A percentile compares a stretch with the other conserved stretches of the same genome.
Evolutionary conservation across 2,797 vertebrate genomes (phyloP).

Genomic region (Ptychobarbus kaznakovi): DNA sequence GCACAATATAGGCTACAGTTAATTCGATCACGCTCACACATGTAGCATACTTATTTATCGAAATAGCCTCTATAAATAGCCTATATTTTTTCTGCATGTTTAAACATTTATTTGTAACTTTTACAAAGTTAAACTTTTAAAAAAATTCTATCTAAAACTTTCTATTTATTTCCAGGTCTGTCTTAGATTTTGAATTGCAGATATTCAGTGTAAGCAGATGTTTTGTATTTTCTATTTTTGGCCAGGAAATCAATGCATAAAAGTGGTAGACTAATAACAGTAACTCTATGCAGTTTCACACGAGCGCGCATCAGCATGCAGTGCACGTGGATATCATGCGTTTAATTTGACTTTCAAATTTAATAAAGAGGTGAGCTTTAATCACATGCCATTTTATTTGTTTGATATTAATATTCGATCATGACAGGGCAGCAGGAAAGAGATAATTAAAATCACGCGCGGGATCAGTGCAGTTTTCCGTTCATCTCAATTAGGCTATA

Average conservation of each 20-base stretch:
- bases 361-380: slow-evolving; percentile 94
- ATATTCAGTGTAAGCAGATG: background rate
- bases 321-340: slow-evolving; percentile 83
- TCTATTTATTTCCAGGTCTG: background rate
- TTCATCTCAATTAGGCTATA: slow-evolving; percentile 69
- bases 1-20: background rate
- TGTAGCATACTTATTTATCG: background rate
- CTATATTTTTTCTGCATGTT: background rate
- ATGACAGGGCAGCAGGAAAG: slow-evolving; percentile 86
- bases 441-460: slow-evolving; percentile 90
- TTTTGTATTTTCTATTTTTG: background rate
- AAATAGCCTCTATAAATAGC: too few relatives aligned
- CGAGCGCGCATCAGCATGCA: slow-evolving; percentile 80
- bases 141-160: too few relatives aligned
- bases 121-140: too few relatives aligned
- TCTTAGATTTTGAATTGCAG: background rate
- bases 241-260: background rate
- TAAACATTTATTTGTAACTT: background rate
- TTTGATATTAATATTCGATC: slow-evolving; percentile 91
- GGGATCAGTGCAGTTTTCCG: slow-evolving; percentile 82
- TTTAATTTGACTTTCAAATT: slow-evolving; percentile 98
- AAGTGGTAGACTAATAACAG: background rate
- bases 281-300: background rate
- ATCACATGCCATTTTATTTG: slow-evolving; percentile 91
- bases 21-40: background rate